A percentile compares a stretch with the other conserved stretches of the same genome.
phyloP scores from a whole-genome alignment of 2,888 invertebrate genomes.

The Hypercompe scribonia region DNA sequence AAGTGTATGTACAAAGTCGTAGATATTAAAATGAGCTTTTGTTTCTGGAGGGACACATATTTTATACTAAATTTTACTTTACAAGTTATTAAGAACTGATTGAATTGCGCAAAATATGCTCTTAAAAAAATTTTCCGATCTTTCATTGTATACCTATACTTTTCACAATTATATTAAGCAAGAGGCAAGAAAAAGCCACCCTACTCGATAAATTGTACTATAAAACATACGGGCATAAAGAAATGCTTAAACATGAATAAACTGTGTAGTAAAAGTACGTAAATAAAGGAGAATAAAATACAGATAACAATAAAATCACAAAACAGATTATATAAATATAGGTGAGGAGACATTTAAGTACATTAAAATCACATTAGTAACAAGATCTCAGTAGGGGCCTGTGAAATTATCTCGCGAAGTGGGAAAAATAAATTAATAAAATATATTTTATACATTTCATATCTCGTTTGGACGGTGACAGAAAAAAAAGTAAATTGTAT shows the following conservation, averaged over 20 bases:
- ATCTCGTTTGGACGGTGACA: conserved; percentile 69
- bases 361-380: conserved; percentile 87
- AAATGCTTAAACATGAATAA: conserved; percentile 49
- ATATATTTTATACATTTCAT: conserved; percentile 72
- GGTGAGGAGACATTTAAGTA: conserved; percentile 78
- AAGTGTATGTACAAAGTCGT: conserved; percentile 34
- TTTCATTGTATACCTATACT: conserved; percentile 24
- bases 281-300: conserved; percentile 54
- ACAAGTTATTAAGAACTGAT: conserved; percentile 8
- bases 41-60: neutral
- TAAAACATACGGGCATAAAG: conserved; percentile 32
- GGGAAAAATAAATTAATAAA: conserved; percentile 82
- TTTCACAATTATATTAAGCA: conserved; percentile 23
- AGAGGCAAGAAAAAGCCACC: conserved; percentile 18
- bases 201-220: conserved; percentile 36
- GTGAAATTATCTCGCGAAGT: conserved; percentile 76
- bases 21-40: conserved; percentile 13
- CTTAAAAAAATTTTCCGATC: conserved; percentile 19
- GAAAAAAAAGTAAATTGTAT: conserved; percentile 80
- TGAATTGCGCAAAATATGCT: conserved; percentile 7
- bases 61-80: neutral
- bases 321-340: conserved; percentile 77
- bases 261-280: conserved; percentile 46
- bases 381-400: conserved; percentile 73
- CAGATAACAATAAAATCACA: conserved; percentile 58